Conservation (phyloP, 2,113 vertebrate genomes). For the Butorides virescens region DNA sequence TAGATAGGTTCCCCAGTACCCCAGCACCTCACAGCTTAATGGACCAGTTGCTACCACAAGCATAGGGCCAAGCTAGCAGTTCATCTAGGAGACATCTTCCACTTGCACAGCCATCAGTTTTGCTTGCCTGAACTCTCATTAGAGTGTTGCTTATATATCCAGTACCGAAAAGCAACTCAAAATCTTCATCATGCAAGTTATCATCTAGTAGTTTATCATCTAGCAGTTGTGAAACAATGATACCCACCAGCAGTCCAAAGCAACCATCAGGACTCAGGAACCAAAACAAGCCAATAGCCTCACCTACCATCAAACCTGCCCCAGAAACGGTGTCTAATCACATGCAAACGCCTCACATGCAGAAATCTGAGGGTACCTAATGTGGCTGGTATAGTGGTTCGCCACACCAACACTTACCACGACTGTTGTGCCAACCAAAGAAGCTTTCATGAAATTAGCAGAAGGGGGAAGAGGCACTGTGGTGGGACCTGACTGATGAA, state of each 20-base stretch:
- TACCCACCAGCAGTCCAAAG: neutral
- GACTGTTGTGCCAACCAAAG: neutral
- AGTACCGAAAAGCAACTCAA: neutral
- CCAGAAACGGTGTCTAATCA: neutral
- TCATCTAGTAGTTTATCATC: too few relatives aligned
- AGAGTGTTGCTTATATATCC: neutral
- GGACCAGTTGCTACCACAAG: neutral
- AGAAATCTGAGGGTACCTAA: neutral
- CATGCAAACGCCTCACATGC: rapidly evolving
- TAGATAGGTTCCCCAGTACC: neutral
- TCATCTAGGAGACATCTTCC: neutral
- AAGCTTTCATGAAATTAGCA: neutral
- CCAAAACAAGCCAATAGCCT: neutral
- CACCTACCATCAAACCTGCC: neutral
- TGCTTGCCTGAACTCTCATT: neutral
- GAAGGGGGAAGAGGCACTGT: neutral
- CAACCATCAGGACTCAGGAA: neutral
- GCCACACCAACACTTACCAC: neutral
- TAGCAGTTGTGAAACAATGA: neutral
- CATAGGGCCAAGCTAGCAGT: neutral
- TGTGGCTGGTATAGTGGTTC: neutral
- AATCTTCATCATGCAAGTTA: neutral
- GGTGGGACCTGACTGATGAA: neutral
- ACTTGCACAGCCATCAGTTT: neutral
- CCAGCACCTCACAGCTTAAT: neutral